phyloP scores from a whole-genome alignment of 2,113 vertebrate species.

The Ia io region DNA sequence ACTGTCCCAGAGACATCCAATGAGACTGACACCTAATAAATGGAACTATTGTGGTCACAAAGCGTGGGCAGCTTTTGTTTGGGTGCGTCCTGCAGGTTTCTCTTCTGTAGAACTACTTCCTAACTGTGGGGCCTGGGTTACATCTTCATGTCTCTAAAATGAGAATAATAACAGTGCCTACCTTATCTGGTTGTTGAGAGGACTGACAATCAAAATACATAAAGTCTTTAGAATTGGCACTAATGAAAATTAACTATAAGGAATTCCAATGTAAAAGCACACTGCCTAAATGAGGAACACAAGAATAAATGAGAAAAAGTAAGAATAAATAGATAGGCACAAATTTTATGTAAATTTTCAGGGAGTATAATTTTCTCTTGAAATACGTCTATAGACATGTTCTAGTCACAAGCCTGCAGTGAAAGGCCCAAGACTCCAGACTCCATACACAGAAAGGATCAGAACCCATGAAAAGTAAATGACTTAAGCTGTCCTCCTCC shows the following conservation, averaged over 20 bases:
- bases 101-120: background rate
- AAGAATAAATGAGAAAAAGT: background rate
- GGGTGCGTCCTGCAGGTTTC: background rate
- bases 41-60: background rate
- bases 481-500: background rate
- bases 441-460: background rate
- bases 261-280: constrained; percentile 14
- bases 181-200: background rate
- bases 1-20: background rate
- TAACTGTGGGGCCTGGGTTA: too few species aligned
- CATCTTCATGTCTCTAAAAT: background rate
- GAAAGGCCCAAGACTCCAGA: background rate
- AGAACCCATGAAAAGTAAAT: background rate
- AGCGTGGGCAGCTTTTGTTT: background rate
- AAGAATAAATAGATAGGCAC: background rate
- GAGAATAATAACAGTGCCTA: background rate
- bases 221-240: background rate
- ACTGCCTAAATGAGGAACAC: background rate
- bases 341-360: background rate
- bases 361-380: background rate
- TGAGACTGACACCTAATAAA: background rate
- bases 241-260: background rate
- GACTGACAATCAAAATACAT: background rate
- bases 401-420: background rate
- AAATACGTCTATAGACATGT: background rate